Evolutionary conservation across 1,140 invertebrate species (phyloP).

Genomic region (Coptotermes formosanus): DNA sequence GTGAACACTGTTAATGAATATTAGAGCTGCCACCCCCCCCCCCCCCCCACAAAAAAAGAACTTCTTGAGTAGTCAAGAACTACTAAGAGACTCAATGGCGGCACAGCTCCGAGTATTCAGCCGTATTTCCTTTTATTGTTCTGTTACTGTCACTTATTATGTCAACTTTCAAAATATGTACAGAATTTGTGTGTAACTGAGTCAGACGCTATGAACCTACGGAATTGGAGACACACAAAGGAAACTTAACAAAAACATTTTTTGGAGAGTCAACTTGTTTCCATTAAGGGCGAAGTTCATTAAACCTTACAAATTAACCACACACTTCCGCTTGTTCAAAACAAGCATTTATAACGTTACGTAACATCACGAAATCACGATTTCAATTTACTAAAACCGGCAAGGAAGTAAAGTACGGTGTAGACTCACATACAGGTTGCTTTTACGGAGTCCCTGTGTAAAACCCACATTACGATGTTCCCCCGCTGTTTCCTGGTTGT

Average conservation of each 20-base stretch:
- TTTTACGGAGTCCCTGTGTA: not conserved
- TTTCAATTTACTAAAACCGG: not conserved
- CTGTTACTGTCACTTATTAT: too few species aligned
- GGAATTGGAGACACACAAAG: too few species aligned
- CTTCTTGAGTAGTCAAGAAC: too few species aligned
- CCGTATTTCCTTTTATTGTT: too few species aligned
- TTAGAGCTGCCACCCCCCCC: too few species aligned
- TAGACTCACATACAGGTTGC: not conserved
- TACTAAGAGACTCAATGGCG: too few species aligned
- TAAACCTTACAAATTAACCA: not conserved
- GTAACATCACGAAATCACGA: not conserved
- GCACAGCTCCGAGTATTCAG: too few species aligned
- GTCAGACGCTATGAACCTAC: too few species aligned
- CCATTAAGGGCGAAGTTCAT: not conserved
- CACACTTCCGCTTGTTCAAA: conserved; percentile 6
- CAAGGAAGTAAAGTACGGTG: not conserved
- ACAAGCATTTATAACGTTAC: not conserved
- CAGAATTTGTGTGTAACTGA: too few species aligned
- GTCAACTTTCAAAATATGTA: too few species aligned
- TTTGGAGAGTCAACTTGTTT: not conserved
- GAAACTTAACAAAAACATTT: not conserved
- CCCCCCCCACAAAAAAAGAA: too few species aligned
- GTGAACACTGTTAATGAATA: too few species aligned
- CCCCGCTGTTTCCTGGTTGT: not conserved
- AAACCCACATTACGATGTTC: not conserved